A percentile compares a stretch with the other conserved stretches of the same genome.
Evolutionary conservation across 2,797 vertebrate species (phyloP).

Genomic region (Malurus splendens): DNA sequence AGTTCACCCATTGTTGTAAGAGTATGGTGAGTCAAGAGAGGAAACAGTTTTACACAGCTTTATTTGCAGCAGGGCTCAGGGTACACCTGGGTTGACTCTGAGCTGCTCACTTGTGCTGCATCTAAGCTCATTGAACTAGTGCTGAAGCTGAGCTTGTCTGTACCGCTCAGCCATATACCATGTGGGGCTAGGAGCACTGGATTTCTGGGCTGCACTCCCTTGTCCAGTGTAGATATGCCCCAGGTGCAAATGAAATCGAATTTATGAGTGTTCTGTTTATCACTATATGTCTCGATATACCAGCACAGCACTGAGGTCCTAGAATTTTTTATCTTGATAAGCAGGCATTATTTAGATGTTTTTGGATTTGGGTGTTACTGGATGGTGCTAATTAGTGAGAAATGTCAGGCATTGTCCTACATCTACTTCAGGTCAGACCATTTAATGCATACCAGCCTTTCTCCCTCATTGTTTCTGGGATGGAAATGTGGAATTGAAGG

Average conservation of each 20-base stretch:
- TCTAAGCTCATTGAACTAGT: accelerated
- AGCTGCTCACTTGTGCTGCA: neutral
- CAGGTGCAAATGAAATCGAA: neutral
- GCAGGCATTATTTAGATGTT: neutral
- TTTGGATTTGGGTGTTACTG: neutral
- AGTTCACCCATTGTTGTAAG: neutral
- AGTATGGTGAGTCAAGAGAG: neutral
- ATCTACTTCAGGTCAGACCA: neutral
- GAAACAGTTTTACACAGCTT: neutral
- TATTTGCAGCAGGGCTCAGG: neutral
- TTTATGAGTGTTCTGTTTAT: neutral
- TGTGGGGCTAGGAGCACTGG: neutral
- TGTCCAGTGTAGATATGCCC: neutral
- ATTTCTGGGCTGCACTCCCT: neutral
- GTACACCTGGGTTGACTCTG: neutral
- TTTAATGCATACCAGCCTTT: neutral
- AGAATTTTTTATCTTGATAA: neutral
- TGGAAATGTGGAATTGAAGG: neutral
- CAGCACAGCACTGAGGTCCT: neutral
- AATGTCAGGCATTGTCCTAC: neutral
- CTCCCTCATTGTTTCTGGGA: neutral
- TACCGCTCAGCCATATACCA: neutral
- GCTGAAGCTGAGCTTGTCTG: neutral
- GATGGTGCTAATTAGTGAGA: neutral
- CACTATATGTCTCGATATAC: neutral